Evolutionary conservation across 2,888 invertebrate species (phyloP), one percentile per base, ranked within the genome.

Genomic region (Anodontia alba): DNA sequence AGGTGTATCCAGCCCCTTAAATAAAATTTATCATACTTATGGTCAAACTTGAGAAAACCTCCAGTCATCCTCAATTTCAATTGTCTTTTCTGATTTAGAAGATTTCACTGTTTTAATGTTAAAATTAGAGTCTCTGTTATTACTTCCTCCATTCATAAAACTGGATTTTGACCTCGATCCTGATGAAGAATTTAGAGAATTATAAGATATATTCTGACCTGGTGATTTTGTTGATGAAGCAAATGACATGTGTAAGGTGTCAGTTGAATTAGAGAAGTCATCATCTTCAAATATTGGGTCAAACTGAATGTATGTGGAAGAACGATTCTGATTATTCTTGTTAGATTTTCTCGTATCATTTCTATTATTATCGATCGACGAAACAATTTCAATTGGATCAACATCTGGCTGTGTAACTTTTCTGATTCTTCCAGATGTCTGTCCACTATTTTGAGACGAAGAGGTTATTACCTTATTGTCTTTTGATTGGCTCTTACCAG

Each of bases 261-360:
- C 90, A 15, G 81, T 84, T 3, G 90, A 85, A 68, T 87, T 85
- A 10, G 81, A 76, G 75, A 91, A 84, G 51, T 91, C 91, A 68
- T 92, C 92, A 46, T 90, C 91, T 73, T 92, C 92, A 73, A 91
- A 91, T 66, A 92, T 92, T 0, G 92, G 89, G 79, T 92, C 91
- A 82, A 91, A 91, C 73, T 91, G 88, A 31, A 92, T 91, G 78
- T 92, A 92, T 17, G 92, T 92, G n/a, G 92, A 92, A 8, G 91
- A 90, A 68, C 90, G 81, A 36, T 88, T 89, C 67, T 83, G 86
- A 67, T 86, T 88, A 33, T 88, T 89, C 62, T 88, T 88, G 57
- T 82, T 71, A 23, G 86, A 72, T 67, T 78, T 88, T 73, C 82
- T 83, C 42, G 80, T 75, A 33, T 83, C 85, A 62, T 49, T 80